Conservation (phyloP, 2,888 invertebrate genomes). For the Mycalesis mineus region DNA sequence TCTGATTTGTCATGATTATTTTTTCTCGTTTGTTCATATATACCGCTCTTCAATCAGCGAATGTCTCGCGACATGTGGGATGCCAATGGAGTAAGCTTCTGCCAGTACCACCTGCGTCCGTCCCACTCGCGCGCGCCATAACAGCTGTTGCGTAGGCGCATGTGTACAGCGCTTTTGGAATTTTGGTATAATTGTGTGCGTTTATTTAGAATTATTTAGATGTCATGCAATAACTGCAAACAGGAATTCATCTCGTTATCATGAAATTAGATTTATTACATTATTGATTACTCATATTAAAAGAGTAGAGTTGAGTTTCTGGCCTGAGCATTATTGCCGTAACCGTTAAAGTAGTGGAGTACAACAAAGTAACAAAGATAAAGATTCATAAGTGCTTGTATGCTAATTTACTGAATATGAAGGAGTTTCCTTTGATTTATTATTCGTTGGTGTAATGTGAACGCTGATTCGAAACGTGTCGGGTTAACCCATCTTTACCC, state of each 20-base stretch:
- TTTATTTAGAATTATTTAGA: neutral
- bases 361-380: neutral
- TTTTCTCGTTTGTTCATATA: slow-evolving; percentile 18
- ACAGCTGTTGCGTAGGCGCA: slow-evolving; percentile 49
- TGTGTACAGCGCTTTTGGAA: slow-evolving; percentile 32
- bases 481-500: too few species aligned
- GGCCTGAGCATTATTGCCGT: too few species aligned
- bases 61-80: slow-evolving; percentile 24
- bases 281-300: too few species aligned
- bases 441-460: too few species aligned
- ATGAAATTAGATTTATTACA: too few species aligned
- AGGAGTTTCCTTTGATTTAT: too few species aligned
- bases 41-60: slow-evolving; percentile 18
- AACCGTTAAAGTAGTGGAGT: too few species aligned
- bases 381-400: neutral
- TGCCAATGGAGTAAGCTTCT: slow-evolving; percentile 49
- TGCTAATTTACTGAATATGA: too few species aligned
- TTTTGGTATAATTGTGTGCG: slow-evolving; percentile 18
- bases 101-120: slow-evolving; percentile 66
- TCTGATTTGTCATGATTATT: slow-evolving; percentile 8
- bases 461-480: too few species aligned
- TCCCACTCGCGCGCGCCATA: slow-evolving; percentile 67
- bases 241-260: neutral
- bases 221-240: neutral
- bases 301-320: too few species aligned